These are phyloP conservation scores for Anoplophora glabripennis DNA, from an alignment of 1,140 invertebrate genomes.

Conservation along the genomic window DNA sequence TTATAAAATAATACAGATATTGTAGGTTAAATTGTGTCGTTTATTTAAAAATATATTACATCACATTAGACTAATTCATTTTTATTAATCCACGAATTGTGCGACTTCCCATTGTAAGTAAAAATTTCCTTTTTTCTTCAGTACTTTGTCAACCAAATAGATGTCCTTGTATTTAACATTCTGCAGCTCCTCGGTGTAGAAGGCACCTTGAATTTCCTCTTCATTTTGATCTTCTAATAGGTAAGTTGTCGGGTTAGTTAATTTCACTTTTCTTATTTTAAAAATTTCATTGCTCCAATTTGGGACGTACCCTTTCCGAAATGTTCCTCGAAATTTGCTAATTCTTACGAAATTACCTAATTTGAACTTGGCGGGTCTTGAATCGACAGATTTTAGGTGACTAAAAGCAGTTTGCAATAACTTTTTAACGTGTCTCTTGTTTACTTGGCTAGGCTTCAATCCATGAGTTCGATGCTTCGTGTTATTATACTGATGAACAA, in stretches of 20 bases:
- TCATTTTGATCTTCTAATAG: slow-evolving; percentile 1
- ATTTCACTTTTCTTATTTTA: slow-evolving; percentile 28
- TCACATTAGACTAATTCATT: too few species aligned
- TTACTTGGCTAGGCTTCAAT: slow-evolving; percentile 46
- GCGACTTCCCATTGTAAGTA: slow-evolving; percentile 6
- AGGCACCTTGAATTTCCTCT: too few species aligned
- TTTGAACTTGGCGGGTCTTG: slow-evolving; percentile 30
- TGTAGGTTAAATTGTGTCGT: background rate
- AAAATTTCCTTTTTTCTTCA: slow-evolving; percentile 22
- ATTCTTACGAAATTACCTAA: slow-evolving; percentile 23
- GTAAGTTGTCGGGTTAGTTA: slow-evolving; percentile 16
- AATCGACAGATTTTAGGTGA: slow-evolving; percentile 13
- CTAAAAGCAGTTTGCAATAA: slow-evolving; percentile 23
- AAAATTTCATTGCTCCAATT: slow-evolving; percentile 38
- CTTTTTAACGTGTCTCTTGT: slow-evolving; percentile 27
- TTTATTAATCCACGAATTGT: too few species aligned
- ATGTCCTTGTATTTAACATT: background rate
- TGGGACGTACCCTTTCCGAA: slow-evolving; percentile 35
- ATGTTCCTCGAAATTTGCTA: slow-evolving; percentile 20
- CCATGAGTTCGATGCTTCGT: slow-evolving; percentile 48
- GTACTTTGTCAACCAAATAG: slow-evolving; percentile 37
- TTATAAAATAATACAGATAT: too few species aligned
- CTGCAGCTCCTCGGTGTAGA: too few species aligned
- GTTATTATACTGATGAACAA: slow-evolving; percentile 50
- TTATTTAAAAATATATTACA: too few species aligned